phyloP scores from a whole-genome alignment of 2,797 vertebrate genomes.

The Protosalanx chinensis region DNA sequence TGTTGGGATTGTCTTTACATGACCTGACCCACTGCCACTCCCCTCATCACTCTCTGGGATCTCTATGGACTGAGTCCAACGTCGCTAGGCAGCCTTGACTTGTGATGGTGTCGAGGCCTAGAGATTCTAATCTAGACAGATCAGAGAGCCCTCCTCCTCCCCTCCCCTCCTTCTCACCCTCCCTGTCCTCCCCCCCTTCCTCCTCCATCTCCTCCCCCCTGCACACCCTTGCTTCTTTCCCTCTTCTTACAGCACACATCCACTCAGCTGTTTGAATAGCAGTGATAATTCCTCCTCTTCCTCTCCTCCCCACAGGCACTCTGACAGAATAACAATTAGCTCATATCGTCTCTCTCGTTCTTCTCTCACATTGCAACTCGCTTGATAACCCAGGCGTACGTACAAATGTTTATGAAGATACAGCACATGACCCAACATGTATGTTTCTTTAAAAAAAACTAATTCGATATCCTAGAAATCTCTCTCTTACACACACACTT shows the following conservation, averaged over 20 bases:
- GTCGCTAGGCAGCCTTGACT: neutral
- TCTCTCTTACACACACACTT: constrained; percentile 21
- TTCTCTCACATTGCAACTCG: constrained; percentile 19
- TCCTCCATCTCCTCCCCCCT: constrained; percentile 31
- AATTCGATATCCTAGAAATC: neutral
- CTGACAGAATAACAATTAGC: constrained; percentile 64
- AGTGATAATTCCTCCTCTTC: constrained; percentile 18
- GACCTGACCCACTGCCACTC: neutral
- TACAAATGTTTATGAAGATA: neutral
- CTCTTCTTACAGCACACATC: constrained; percentile 14
- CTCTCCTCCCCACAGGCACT: constrained; percentile 48
- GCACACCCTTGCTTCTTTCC: neutral
- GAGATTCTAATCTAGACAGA: constrained; percentile 2
- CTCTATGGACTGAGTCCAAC: neutral
- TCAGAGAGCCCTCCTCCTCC: constrained; percentile 37
- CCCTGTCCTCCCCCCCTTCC: constrained; percentile 34
- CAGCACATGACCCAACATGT: neutral
- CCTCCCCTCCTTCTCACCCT: constrained; percentile 29
- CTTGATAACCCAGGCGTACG: neutral
- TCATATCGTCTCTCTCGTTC: constrained; percentile 27
- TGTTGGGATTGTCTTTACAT: neutral
- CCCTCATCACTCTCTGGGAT: neutral
- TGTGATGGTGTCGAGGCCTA: neutral
- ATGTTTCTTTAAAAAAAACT: constrained; percentile 10
- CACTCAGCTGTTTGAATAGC: constrained; percentile 49